phyloP scores from a whole-genome alignment of 2,797 vertebrate species.

The Poliocrania exsul region DNA sequence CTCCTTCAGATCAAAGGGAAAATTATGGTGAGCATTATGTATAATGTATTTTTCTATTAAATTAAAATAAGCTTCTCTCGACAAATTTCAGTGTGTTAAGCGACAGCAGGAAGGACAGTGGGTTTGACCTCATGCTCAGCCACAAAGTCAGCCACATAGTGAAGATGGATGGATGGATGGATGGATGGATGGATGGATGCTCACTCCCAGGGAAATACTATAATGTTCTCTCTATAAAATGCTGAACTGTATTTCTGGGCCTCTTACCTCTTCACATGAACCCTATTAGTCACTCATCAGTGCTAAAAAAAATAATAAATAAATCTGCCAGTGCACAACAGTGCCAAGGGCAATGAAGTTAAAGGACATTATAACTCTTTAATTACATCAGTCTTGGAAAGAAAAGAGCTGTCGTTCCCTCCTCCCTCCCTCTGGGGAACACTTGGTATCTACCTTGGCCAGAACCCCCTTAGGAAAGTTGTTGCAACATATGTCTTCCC shows the following conservation, averaged over 20 bases:
- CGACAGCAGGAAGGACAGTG: not conserved
- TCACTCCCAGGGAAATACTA: not conserved
- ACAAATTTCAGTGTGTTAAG: not conserved
- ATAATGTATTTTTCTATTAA: conserved; percentile 46
- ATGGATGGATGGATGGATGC: not conserved
- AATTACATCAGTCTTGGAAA: conserved; percentile 52
- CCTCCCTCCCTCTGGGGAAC: conserved; percentile 5
- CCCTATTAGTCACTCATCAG: not conserved
- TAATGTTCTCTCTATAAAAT: not conserved
- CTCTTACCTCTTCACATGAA: not conserved
- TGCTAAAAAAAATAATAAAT: not conserved
- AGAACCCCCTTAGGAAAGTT: conserved; percentile 49
- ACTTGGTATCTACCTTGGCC: conserved; percentile 50
- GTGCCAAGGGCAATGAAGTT: conserved; percentile 46
- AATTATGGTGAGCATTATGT: conserved; percentile 43
- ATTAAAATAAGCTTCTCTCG: conserved; percentile 29
- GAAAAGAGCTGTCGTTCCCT: conserved; percentile 39
- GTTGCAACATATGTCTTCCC: conserved; percentile 18
- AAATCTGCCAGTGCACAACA: not conserved
- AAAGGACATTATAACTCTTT: conserved; percentile 54
- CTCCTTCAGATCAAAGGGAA: conserved; percentile 25
- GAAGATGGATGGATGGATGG: conserved; percentile 12
- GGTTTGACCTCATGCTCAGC: conserved; percentile 15
- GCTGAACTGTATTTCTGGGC: not conserved
- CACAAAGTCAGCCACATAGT: not conserved